Evolutionary conservation across 2,113 vertebrate species (phyloP).

Genomic region (Psittacula cyanocephala): DNA sequence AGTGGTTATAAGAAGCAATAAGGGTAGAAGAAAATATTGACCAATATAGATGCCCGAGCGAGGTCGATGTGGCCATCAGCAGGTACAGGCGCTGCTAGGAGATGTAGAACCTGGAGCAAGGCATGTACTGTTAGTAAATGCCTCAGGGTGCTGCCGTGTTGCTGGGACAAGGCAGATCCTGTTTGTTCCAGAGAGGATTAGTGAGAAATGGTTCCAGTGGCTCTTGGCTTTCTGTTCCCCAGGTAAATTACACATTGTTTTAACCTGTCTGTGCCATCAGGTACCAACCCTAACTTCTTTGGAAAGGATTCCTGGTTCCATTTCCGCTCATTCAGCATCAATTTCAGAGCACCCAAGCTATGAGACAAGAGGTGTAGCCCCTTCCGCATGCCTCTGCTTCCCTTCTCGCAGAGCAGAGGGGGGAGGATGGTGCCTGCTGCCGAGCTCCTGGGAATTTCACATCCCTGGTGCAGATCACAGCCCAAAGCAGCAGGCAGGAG

Average conservation of each 20-base stretch:
- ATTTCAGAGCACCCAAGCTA: background rate
- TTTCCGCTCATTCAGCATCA: background rate
- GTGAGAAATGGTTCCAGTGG: background rate
- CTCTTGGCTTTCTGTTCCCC: background rate
- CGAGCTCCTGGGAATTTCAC: background rate
- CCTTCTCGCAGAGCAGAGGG: background rate
- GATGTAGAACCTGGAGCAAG: background rate
- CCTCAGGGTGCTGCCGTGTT: accelerated
- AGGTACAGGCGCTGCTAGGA: background rate
- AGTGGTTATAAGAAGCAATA: background rate
- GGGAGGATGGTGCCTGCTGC: background rate
- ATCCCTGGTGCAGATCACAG: background rate
- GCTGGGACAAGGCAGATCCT: background rate
- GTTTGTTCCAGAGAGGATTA: background rate
- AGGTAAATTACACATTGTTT: background rate
- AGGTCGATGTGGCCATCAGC: background rate
- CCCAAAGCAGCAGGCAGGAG: background rate
- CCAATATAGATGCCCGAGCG: accelerated
- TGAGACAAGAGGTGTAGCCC: background rate
- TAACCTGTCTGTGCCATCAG: background rate
- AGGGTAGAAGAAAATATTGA: background rate
- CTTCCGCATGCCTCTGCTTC: background rate
- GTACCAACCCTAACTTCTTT: background rate
- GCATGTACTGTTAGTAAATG: accelerated
- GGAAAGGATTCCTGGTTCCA: background rate